Base-by-base conservation (phyloP, 2,888 invertebrate species). In the Acanthosoma haemorrhoidale region DNA sequence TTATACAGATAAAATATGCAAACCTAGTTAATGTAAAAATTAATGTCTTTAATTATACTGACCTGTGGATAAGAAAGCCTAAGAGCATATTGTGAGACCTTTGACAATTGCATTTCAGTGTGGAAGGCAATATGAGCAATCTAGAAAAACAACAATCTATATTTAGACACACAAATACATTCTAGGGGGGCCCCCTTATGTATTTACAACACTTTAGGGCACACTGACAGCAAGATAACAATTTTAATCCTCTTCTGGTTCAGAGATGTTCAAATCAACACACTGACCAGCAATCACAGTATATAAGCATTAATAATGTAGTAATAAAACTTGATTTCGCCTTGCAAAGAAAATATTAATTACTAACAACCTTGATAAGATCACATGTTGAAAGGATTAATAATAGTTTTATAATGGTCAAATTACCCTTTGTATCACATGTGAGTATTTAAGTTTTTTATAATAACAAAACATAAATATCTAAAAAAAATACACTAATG, bases 31-130 rank as follows among this genome's bases (percentile, higher is more conserved):
- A n/a, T n/a, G n/a, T n/a, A n/a, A n/a, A n/a, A n/a, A n/a, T n/a
- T n/a, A n/a, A n/a, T n/a, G n/a, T n/a, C n/a, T 29, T 21, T 6
- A 43, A 25, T 15, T 4, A 18, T 11, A 51, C 63, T 34, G 31
- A 73, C 73, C 68, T 73, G 73, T 43, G 73, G 43, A 58, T 73
- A 74, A 16, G 73, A 73, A 57, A 75, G 66, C 72, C 73, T 75
- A 63, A 75, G 66, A 72, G 74, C 74, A 71, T 74, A 74, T 68
- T 66, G 72, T 59, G 68, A 70, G 60, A 38, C 72, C 71, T 41
- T 74, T 69, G 74, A 71, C 72, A 69, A 71, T 70, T 72, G 73
- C 75, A 73, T 73, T 61, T 69, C 69, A 69, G 60, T 25, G 21
- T 34, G 11, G 25, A 67, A 18, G 60, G 16, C 51, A 29, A 38